phyloP scores from a whole-genome alignment of 1,140 invertebrate species.

The Polypedilum pembai region DNA sequence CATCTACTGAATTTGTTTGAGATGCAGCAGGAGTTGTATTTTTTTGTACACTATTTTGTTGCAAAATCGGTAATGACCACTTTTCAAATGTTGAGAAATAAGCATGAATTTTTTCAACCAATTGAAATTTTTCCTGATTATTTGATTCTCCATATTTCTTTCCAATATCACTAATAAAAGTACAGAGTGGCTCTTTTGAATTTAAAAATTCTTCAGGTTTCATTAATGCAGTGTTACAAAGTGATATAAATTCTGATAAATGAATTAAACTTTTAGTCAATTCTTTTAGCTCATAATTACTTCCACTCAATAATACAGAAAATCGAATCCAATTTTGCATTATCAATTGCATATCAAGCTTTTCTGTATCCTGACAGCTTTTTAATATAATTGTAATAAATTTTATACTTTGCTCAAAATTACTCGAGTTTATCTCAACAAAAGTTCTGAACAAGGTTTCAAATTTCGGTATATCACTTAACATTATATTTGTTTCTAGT shows the following conservation, averaged over 20 bases:
- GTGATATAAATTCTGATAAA: conserved; percentile 35
- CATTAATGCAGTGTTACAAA: conserved; percentile 36
- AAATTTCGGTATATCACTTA: conserved; percentile 27
- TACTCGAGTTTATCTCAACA: conserved; percentile 33
- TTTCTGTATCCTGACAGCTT: conserved; percentile 14
- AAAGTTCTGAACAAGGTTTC: conserved; percentile 33
- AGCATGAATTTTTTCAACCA: conserved; percentile 37
- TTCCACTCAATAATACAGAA: neutral
- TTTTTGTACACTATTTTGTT: conserved; percentile 20
- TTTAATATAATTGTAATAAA: conserved; percentile 35
- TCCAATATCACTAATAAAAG: conserved; percentile 38
- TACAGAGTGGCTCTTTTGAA: conserved; percentile 38
- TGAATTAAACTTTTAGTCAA: neutral
- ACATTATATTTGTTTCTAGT: conserved; percentile 29
- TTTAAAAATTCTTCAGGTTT: conserved; percentile 32
- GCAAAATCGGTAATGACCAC: conserved; percentile 34
- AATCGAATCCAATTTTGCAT: conserved; percentile 38
- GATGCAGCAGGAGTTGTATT: neutral
- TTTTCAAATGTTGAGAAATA: conserved; percentile 39
- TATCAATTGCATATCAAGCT: conserved; percentile 31
- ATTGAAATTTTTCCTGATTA: conserved; percentile 31
- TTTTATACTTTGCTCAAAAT: conserved; percentile 32
- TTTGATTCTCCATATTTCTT: conserved; percentile 33
- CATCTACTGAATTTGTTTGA: neutral
- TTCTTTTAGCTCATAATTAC: neutral